Conservation (phyloP, 2,888 invertebrate species). For the Salpingus planirostris region DNA sequence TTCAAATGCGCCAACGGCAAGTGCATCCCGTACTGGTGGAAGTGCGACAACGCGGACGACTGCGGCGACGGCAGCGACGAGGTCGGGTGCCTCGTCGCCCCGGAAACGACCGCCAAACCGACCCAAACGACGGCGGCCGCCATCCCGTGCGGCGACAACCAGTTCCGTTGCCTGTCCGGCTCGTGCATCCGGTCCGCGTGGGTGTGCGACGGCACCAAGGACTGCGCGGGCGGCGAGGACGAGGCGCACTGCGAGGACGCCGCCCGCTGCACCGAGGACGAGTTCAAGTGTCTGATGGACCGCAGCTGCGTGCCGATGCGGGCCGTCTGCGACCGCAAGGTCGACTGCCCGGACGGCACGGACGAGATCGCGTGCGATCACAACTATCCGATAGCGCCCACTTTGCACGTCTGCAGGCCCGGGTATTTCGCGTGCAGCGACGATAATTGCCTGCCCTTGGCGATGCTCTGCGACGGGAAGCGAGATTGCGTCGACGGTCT, state of each 20-base stretch:
- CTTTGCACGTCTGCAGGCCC: conserved; percentile 43
- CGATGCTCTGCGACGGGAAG: conserved; percentile 56
- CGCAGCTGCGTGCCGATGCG: conserved; percentile 50
- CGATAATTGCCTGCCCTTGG: conserved; percentile 51
- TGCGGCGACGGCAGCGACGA: conserved; percentile 72
- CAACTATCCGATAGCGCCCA: conserved; percentile 33
- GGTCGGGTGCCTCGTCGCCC: conserved; percentile 39
- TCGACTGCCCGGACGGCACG: conserved; percentile 50
- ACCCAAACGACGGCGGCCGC: conserved; percentile 8
- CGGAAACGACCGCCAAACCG: conserved; percentile 9
- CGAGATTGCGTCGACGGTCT: conserved; percentile 65
- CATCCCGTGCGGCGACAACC: conserved; percentile 44
- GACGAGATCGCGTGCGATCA: conserved; percentile 43
- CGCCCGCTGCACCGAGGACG: conserved; percentile 36
- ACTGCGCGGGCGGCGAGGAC: conserved; percentile 55
- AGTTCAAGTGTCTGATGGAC: conserved; percentile 53
- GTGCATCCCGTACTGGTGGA: conserved; percentile 73
- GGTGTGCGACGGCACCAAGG: conserved; percentile 53
- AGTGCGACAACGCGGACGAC: conserved; percentile 68
- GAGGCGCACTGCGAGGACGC: conserved; percentile 41
- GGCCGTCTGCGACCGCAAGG: conserved; percentile 45
- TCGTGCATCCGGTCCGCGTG: conserved; percentile 52
- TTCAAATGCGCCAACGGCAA: conserved; percentile 61
- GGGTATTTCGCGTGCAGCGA: conserved; percentile 52
- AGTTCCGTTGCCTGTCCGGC: conserved; percentile 49